Evolutionary conservation across 2,797 vertebrate genomes (phyloP), one percentile per base, ranked within the genome.

Genomic region (Manis javanica): DNA sequence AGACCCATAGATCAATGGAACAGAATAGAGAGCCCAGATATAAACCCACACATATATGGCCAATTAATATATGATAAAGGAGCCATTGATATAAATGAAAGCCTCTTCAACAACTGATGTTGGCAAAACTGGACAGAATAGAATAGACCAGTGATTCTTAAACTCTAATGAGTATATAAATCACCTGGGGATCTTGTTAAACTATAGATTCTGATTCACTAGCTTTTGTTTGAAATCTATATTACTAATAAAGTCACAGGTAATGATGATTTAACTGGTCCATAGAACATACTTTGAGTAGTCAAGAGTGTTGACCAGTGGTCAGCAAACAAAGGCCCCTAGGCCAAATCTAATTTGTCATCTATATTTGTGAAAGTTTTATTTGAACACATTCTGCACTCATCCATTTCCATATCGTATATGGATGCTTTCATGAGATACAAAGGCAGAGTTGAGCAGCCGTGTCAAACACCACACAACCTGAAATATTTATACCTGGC

Each of bases 111-210:
- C 4, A 77, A 69, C 63, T 64, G 24, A 6, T 53, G 11, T 7
- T 53, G 24, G 14, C 51, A 53, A 90, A 84, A 78, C 23, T 71
- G 78, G 26, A 46, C 46, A 46, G 11, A 46, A 46, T 34, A 77
- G 34, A 34, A 87, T 23, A n/a, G 8, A 91, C 12, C 57, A 74
- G 49, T 64, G 68, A 42, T 81, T 66, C 83, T 82, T 59, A 81
- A 83, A 87, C 26, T 83, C 88, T 66, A 87, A 71, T 61, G 24
- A 89, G 77, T 21, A 7, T 89, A 57, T 66, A 23, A 89, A 94
- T 75, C 69, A 77, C 29, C 39, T n/a, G 42, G 39, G 39, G 42
- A 64, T 75, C 69, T 83, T 87, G n/a, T 57, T 59, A 61, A 87
- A 64, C 68, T 87, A 7, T 49, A 90, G 69, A 51, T 39, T 90